Evolutionary conservation across 2,113 vertebrate species (phyloP).

Genomic region (Scopus umbretta): DNA sequence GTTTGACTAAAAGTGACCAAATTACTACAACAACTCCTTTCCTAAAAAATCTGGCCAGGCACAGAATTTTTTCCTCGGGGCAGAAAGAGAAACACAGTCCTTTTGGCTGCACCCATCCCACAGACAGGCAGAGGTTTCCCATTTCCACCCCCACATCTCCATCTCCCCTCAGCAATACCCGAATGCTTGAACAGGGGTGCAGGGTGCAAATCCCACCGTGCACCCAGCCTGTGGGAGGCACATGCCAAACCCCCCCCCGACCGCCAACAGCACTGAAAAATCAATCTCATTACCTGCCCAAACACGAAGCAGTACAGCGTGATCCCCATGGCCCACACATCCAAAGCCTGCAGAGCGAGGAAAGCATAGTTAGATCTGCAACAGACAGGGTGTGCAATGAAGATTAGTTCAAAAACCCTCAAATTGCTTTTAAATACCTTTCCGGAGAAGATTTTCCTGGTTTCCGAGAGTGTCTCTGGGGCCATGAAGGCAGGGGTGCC

Average conservation of each 20-base stretch:
- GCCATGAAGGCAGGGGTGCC: slow-evolving; percentile 96
- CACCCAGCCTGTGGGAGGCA: not conserved
- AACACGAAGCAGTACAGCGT: slow-evolving; percentile 95
- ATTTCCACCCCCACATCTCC: not conserved
- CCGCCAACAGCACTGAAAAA: not conserved
- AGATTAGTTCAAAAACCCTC: not conserved
- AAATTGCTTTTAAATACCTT: slow-evolving; percentile 77
- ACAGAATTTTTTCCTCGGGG: not conserved
- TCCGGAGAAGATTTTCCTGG: slow-evolving; percentile 95
- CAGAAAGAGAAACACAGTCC: not conserved
- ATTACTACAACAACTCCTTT: not conserved
- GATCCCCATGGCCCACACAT: slow-evolving; percentile 99
- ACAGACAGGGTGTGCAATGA: not conserved
- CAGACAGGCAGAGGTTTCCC: not conserved
- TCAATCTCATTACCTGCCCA: slow-evolving; percentile 81
- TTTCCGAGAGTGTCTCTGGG: slow-evolving; percentile 91
- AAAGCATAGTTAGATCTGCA: not conserved
- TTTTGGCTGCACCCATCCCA: not conserved
- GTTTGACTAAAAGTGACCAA: not conserved
- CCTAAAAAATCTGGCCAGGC: not conserved
- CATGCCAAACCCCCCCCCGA: not conserved
- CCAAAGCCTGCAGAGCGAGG: slow-evolving; percentile 81
- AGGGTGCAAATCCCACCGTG: not conserved
- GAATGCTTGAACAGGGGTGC: fast-evolving
- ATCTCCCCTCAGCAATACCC: not conserved